A percentile compares a stretch with the other conserved stretches of the same genome.
Conservation (phyloP, 1,140 invertebrate genomes). For the Cydia amplana region DNA sequence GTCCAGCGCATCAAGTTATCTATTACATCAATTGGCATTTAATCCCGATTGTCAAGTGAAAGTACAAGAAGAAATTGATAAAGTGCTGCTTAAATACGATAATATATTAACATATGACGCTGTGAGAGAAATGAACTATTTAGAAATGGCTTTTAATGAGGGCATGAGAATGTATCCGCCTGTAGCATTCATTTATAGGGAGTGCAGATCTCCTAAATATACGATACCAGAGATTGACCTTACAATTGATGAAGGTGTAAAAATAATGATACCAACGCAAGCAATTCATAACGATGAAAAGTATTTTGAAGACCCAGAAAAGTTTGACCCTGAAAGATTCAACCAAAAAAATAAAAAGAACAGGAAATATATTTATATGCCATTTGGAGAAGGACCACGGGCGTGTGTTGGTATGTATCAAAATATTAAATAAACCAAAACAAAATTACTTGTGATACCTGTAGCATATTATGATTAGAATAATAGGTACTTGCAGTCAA, state of each 20-base stretch:
- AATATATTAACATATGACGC: slow-evolving; percentile 66
- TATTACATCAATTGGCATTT: slow-evolving; percentile 76
- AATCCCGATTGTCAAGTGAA: slow-evolving; percentile 78
- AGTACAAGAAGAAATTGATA: slow-evolving; percentile 47
- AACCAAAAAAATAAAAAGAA: slow-evolving; percentile 43
- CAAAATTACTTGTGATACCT: background rate
- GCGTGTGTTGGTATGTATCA: slow-evolving; percentile 55
- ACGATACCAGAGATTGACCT: slow-evolving; percentile 51
- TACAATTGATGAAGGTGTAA: slow-evolving; percentile 70
- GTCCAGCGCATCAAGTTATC: slow-evolving; percentile 61
- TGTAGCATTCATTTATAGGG: slow-evolving; percentile 45
- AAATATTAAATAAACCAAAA: no score
- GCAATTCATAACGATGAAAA: slow-evolving; percentile 48
- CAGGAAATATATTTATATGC: slow-evolving; percentile 53
- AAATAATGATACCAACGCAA: slow-evolving; percentile 67
- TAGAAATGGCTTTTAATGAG: slow-evolving; percentile 55
- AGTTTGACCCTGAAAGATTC: slow-evolving; percentile 61
- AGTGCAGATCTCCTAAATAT: slow-evolving; percentile 50
- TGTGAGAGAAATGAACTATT: slow-evolving; percentile 66
- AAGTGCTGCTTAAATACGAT: slow-evolving; percentile 52
- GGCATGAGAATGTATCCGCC: slow-evolving; percentile 62
- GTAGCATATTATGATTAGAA: no score
- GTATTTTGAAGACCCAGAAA: slow-evolving; percentile 49
- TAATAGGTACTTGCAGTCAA: no score
- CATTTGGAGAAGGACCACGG: slow-evolving; percentile 62